Evolutionary conservation across 2,113 vertebrate genomes (phyloP), one percentile per base, ranked within the genome.

Genomic region (Amphilophus citrinellus): DNA sequence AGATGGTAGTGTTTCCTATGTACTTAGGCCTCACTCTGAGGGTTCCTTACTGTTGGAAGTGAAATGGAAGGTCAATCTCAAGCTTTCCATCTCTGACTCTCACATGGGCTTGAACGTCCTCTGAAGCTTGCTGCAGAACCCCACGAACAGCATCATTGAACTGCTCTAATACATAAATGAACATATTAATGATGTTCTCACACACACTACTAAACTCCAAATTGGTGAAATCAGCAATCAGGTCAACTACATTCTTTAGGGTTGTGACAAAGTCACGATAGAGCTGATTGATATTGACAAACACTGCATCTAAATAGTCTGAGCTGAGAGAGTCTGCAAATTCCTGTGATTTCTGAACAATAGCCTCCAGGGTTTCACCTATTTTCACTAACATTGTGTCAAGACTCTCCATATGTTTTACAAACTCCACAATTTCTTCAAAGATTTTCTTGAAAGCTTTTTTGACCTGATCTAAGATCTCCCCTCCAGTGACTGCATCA

Each of bases 51-150:
- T 92, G 89, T 92, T 73, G 78, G 85, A 96, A 94, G 50, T 90
- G 66, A 83, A 95, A 92, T 80, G 95, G 96, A 78, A 97, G 84
- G 53, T 96, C 95, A 85, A 97, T 87, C 86, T 92, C 96, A 61
- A 98, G 88, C 85, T 94, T 96, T 90, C 95, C 97, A 30, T 94
- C 94, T 57, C 63, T 92, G 90, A 96, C 42, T 79, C 89, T 95
- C 56, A 97, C 10, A 0, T 95, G 95, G 0, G 84, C 58, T 27
- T 94, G 95, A 84, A 93, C 60, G 22, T 92, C 91, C 3, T 91
- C 90, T 47, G 95, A 94, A 62, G 96, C 53, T 82, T 93, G 61
- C 44, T 60, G 87, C 66, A 98, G 85, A n/a, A 96, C 60, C 53
- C 90, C 87, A 44, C 76, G 89, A 76, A 97, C 76, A 3, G 80